Evolutionary conservation across 2,888 invertebrate species (phyloP).

Genomic region (Autographa gamma): DNA sequence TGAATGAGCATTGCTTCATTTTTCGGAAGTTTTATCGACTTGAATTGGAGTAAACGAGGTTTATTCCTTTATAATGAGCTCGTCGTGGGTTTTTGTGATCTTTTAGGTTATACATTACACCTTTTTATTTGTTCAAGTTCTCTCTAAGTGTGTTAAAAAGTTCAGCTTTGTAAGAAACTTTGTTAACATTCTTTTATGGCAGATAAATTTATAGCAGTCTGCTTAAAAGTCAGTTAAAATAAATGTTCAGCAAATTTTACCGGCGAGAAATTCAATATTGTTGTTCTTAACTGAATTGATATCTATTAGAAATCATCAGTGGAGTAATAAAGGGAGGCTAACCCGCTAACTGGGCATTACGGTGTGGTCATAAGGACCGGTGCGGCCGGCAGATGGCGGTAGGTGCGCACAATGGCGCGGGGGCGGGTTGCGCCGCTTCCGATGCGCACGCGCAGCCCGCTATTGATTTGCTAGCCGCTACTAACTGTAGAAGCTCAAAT

Average conservation of each 20-base stretch:
- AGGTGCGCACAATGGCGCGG: conserved; percentile 74
- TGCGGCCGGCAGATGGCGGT: conserved; percentile 69
- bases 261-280: conserved; percentile 53
- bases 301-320: conserved; percentile 76
- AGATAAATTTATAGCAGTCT: neutral
- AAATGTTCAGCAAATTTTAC: conserved; percentile 46
- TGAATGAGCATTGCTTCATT: conserved; percentile 57
- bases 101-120: neutral
- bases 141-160: neutral
- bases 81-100: neutral
- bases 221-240: conserved; percentile 16
- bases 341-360: conserved; percentile 67
- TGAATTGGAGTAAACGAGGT: conserved; percentile 33
- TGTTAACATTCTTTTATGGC: neutral
- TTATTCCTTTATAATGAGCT: conserved; percentile 25
- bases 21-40: conserved; percentile 49
- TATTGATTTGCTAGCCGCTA: conserved; percentile 64
- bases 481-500: conserved; percentile 68
- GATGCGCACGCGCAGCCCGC: conserved; percentile 53
- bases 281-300: conserved; percentile 62
- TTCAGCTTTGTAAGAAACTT: neutral
- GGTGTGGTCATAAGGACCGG: conserved; percentile 66
- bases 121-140: neutral
- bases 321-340: conserved; percentile 66
- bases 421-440: conserved; percentile 68